Base-by-base conservation (phyloP, 2,888 invertebrate genomes). In the Campoplex capitator region DNA sequence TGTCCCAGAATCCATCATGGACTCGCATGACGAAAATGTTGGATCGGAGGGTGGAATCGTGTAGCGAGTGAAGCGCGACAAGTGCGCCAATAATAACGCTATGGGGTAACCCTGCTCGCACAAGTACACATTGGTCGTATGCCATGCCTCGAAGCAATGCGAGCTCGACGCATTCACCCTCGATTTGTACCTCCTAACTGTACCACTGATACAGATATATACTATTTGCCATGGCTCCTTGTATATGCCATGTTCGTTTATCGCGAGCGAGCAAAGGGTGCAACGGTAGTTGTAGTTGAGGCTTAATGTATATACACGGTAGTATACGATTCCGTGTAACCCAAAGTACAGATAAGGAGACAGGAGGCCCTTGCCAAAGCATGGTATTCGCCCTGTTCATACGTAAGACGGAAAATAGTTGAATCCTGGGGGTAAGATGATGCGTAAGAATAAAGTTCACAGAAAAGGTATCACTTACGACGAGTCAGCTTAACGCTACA, bases 1-100 rank as follows among this genome's bases (percentile, higher is more conserved):
- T 32, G 45, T 35, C n/a, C 18, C 28, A 9, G 11, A 62, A 45
- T 67, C 23, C 54, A n/a, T 9, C 38, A 38, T 16, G 32, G 42
- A 23, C 38, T 35, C 16, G 23, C 23, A 78, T 35, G 18, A 54
- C 48, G 38, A n/a, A 67, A 68, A 78, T 38, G 51, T 38, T 35
- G 42, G 45, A 45, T 67, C n/a, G 45, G 23, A 45, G 80, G 58
- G 45, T 62, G 51, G 16, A 74, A 74, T 54, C 28, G 32, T 67
- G 42, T 65, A 54, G 67, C 54, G n/a, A 74, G 51, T 42, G 35
- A 67, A 73, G 74, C 51, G 16, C 42, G 81, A 81, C 81, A 81
- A 81, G 81, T 81, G 81, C 67, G 13, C 23, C 38, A 67, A 74
- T 67, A 81, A 81, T 74, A 74, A 32, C 58, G 16, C 54, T 65